phyloP scores from a whole-genome alignment of 2,888 invertebrate genomes.

The Calameuta idolon region DNA sequence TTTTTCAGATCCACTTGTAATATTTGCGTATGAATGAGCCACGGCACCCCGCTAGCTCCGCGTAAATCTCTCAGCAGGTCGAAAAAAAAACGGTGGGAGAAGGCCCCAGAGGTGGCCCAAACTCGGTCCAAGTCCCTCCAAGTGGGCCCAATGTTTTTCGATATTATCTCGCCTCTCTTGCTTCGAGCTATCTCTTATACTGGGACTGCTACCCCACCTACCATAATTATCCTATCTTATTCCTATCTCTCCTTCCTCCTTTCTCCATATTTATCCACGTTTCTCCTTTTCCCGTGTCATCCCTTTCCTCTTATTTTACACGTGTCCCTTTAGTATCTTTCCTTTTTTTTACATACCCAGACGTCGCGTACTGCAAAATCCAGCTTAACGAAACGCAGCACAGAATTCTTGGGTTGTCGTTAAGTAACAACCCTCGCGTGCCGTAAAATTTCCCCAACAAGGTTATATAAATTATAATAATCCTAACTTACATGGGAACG shows the following conservation, averaged over 20 bases:
- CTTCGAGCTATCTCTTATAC: not conserved
- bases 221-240: constrained; percentile 1
- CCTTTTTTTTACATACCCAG: too few relatives aligned
- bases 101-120: not conserved
- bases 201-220: not conserved
- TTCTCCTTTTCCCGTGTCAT: not conserved
- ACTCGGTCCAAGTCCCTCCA: not conserved
- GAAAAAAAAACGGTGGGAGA: constrained; percentile 6
- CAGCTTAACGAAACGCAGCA: not conserved
- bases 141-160: constrained; percentile 42
- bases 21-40: constrained; percentile 60
- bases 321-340: constrained; percentile 29
- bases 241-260: constrained; percentile 14
- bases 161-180: constrained; percentile 44
- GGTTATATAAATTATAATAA: too few relatives aligned
- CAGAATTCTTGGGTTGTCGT: not conserved
- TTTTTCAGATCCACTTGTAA: constrained; percentile 46
- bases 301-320: constrained; percentile 23
- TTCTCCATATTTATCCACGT: constrained; percentile 2
- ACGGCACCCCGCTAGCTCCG: constrained; percentile 44
- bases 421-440: not conserved
- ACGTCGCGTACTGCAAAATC: not conserved
- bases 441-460: too few relatives aligned
- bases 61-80: constrained; percentile 60
- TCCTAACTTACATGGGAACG: not conserved